Conservation (phyloP, 2,113 vertebrate species). For the Paramisgurnus dabryanus region DNA sequence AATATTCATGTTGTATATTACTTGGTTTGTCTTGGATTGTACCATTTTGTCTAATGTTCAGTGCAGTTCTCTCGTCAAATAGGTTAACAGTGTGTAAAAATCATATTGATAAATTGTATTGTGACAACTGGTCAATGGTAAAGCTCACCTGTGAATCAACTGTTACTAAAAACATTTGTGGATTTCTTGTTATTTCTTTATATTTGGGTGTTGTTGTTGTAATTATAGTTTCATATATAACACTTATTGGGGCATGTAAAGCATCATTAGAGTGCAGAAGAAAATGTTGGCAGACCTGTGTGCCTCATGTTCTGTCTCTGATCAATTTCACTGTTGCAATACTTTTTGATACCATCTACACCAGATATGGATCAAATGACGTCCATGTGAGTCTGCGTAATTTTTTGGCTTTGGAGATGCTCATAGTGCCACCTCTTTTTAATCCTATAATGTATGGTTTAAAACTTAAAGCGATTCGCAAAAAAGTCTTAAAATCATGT, state of each 20-base stretch:
- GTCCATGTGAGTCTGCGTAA: not conserved
- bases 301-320: conserved; percentile 46
- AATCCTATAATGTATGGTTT: conserved; percentile 18
- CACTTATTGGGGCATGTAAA: conserved; percentile 28
- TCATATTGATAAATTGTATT: conserved; percentile 18
- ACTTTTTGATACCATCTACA: conserved; percentile 37
- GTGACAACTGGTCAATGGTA: conserved; percentile 26
- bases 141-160: conserved; percentile 27
- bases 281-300: conserved; percentile 50
- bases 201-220: conserved; percentile 10
- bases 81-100: conserved; percentile 1
- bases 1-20: not conserved
- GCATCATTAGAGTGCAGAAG: conserved; percentile 15
- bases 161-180: conserved; percentile 12
- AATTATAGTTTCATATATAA: conserved; percentile 39
- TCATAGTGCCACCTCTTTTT: conserved; percentile 11
- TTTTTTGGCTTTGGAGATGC: conserved; percentile 26
- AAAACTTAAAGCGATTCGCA: not conserved
- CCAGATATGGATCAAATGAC: conserved; percentile 20
- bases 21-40: not conserved
- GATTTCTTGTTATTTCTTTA: conserved; percentile 5
- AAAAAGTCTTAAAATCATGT: not conserved
- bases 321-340: conserved; percentile 40
- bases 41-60: not conserved
- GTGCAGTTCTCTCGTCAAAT: not conserved